These are phyloP conservation scores for Brachionus rotundiformis DNA, from an alignment of 1,140 invertebrate genomes.

Conservation along the genomic window DNA sequence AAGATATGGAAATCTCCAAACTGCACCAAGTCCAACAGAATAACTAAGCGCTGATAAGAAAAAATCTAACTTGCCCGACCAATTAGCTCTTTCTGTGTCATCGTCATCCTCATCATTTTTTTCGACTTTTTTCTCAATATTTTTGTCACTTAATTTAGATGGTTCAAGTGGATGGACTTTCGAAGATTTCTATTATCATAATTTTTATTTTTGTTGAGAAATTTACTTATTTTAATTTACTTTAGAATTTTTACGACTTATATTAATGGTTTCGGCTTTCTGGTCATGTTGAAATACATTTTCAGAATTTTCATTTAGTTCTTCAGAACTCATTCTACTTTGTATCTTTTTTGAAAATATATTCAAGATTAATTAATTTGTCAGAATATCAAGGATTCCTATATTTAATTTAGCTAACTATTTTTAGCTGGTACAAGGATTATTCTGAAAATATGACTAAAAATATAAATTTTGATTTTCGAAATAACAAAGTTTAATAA, in stretches of 20 bases:
- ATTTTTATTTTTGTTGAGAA: background rate
- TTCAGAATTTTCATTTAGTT: background rate
- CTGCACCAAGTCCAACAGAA: slow-evolving; percentile 66
- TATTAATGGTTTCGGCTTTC: background rate
- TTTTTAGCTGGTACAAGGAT: too few relatives aligned
- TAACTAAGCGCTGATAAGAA: slow-evolving; percentile 64
- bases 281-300: background rate
- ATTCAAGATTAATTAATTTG: too few relatives aligned
- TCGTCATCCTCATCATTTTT: slow-evolving; percentile 14
- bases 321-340: background rate
- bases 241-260: background rate
- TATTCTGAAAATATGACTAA: too few relatives aligned
- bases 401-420: background rate
- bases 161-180: background rate
- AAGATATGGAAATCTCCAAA: slow-evolving; percentile 66
- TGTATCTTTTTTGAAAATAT: too few relatives aligned
- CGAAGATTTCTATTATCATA: background rate
- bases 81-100: slow-evolving; percentile 69
- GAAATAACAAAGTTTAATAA: too few relatives aligned
- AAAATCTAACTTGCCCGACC: slow-evolving; percentile 65
- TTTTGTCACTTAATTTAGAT: background rate
- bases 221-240: background rate
- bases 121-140: background rate
- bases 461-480: too few relatives aligned
- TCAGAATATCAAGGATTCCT: background rate